phyloP scores from a whole-genome alignment of 2,113 vertebrate species.

The Gorsachius goisagi region DNA sequence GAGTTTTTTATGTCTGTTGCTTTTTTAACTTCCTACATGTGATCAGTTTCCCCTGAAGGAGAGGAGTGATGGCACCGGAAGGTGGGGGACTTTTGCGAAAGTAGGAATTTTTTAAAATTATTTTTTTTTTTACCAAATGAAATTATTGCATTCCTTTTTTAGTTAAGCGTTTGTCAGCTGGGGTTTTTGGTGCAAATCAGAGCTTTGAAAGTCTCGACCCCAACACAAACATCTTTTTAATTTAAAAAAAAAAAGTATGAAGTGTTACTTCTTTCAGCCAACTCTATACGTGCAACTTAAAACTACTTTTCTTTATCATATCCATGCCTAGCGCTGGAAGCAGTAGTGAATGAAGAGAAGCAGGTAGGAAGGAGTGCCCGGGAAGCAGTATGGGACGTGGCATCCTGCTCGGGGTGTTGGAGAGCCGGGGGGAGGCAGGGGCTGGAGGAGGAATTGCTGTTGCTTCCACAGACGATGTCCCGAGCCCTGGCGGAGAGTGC shows the following conservation, averaged over 20 bases:
- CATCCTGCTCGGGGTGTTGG: background rate
- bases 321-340: background rate
- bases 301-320: background rate
- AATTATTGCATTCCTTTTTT: background rate
- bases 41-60: background rate
- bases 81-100: background rate
- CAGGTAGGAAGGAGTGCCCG: background rate
- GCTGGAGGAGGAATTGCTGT: background rate
- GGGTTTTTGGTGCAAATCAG: background rate
- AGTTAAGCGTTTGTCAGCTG: background rate
- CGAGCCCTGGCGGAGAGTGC: rapidly evolving
- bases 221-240: background rate
- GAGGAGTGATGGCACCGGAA: background rate
- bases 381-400: background rate
- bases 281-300: background rate
- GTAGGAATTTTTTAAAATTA: background rate
- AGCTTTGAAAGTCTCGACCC: background rate
- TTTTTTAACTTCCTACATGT: background rate
- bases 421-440: rapidly evolving
- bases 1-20: background rate
- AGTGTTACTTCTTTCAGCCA: background rate
- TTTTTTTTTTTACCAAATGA: background rate
- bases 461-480: background rate
- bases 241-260: background rate
- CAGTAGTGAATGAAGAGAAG: background rate